phyloP scores from a whole-genome alignment of 2,797 vertebrate species.

The Melanotaenia maccullochi region DNA sequence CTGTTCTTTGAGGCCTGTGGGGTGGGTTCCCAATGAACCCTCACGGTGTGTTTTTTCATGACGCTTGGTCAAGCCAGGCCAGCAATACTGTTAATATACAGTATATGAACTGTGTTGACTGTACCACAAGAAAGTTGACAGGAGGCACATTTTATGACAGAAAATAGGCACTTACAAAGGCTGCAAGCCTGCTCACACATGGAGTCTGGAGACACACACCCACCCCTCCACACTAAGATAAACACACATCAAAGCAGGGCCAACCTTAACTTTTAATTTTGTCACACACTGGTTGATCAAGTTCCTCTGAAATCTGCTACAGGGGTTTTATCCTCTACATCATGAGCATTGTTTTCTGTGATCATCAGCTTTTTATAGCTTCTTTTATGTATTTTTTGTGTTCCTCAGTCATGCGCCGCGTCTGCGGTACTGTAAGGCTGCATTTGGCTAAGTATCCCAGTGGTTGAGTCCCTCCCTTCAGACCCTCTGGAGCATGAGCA shows the following conservation, averaged over 20 bases:
- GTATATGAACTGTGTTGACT: conserved; percentile 28
- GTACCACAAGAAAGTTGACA: conserved; percentile 52
- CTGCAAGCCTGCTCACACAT: conserved; percentile 34
- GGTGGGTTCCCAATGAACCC: conserved; percentile 38
- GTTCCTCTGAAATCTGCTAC: conserved; percentile 6
- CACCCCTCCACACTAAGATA: conserved; percentile 53
- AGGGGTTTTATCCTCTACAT: not conserved
- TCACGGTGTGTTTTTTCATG: conserved; percentile 46
- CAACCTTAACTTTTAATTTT: conserved; percentile 49
- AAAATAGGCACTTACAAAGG: conserved; percentile 34
- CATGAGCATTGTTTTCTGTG: not conserved
- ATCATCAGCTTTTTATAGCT: not conserved
- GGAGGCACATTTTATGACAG: conserved; percentile 24
- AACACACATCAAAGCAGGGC: conserved; percentile 61
- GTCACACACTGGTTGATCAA: conserved; percentile 24
- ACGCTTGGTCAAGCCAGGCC: conserved; percentile 30
- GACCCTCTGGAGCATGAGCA: conserved; percentile 50
- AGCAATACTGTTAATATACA: conserved; percentile 34
- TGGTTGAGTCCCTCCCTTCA: conserved; percentile 60
- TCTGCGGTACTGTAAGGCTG: conserved; percentile 35
- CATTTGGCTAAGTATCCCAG: conserved; percentile 34
- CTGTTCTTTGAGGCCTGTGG: conserved; percentile 64
- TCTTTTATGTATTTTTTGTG: not conserved
- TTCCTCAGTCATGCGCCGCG: conserved; percentile 12
- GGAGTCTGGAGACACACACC: conserved; percentile 40